Evolutionary conservation across 2,797 vertebrate species (phyloP).

Genomic region (Peromyscus eremicus): DNA sequence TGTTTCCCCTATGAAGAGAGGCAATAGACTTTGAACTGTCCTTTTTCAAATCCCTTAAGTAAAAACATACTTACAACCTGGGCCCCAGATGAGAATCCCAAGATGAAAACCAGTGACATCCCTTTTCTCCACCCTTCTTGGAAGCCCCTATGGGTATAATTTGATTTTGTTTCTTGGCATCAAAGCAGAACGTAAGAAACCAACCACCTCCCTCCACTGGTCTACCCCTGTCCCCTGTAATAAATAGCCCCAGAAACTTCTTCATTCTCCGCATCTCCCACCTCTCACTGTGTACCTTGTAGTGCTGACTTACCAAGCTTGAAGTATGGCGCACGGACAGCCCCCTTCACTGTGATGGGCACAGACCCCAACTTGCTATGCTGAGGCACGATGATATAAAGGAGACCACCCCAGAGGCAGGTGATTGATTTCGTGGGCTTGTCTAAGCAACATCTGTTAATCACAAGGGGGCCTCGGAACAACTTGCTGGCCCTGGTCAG

Average conservation of each 20-base stretch:
- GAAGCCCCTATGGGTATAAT: not conserved
- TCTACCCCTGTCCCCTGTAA: not conserved
- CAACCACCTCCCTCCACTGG: not conserved
- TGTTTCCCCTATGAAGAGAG: slow-evolving; percentile 76
- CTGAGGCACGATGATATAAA: slow-evolving; percentile 92
- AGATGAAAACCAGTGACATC: not conserved
- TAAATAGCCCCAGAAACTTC: not conserved
- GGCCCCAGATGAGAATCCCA: not conserved
- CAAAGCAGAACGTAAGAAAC: not conserved
- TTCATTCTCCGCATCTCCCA: not conserved
- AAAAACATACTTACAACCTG: not conserved
- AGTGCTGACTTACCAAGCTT: slow-evolving; percentile 90
- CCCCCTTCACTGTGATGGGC: slow-evolving; percentile 88
- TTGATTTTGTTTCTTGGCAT: not conserved
- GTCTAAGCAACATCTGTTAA: slow-evolving; percentile 87
- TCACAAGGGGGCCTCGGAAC: slow-evolving; percentile 90
- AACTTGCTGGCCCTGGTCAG: slow-evolving; percentile 85
- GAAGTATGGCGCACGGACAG: slow-evolving; percentile 92
- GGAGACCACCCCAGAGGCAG: slow-evolving; percentile 95
- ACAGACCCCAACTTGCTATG: slow-evolving; percentile 86
- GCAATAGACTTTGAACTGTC: not conserved
- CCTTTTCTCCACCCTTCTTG: not conserved
- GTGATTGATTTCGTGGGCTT: slow-evolving; percentile 89
- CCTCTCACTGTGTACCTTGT: rapidly evolving
- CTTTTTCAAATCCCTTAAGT: not conserved